Evolutionary conservation across 1,140 invertebrate genomes (phyloP).

Genomic region (Halictus rubicundus): DNA sequence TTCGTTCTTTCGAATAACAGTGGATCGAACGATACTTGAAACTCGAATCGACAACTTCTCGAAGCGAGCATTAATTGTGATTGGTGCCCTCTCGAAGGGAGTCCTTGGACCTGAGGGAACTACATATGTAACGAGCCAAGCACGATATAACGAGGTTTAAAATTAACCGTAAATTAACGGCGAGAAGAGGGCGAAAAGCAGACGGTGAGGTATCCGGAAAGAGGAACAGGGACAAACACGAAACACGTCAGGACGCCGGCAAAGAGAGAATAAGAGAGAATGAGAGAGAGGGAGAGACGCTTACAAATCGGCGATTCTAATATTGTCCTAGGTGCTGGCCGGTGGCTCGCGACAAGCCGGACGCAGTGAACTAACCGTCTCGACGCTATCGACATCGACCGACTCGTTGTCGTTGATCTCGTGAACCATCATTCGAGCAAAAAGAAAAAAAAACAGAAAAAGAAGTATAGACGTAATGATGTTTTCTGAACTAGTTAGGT

Average conservation of each 20-base stretch:
- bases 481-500: neutral
- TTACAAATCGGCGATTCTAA: conserved; percentile 72
- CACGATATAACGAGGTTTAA: neutral
- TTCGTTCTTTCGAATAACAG: no score
- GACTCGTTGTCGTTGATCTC: conserved; percentile 14
- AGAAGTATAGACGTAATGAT: neutral
- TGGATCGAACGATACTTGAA: no score
- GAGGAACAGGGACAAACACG: conserved; percentile 25
- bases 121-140: conserved; percentile 1
- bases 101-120: conserved; percentile 19
- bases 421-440: neutral
- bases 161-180: neutral
- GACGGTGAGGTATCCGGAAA: conserved; percentile 16
- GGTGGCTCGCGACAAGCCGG: conserved; percentile 59
- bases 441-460: no score
- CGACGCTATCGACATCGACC: conserved; percentile 50
- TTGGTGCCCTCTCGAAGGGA: no score
- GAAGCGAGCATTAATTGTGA: no score
- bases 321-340: conserved; percentile 76
- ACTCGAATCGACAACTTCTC: no score
- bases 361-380: conserved; percentile 61
- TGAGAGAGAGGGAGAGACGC: conserved; percentile 56
- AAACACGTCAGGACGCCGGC: conserved; percentile 11
- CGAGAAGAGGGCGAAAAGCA: neutral
- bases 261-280: conserved; percentile 27